Evolutionary conservation across 2,888 invertebrate genomes (phyloP).

Genomic region (Lepidochrysops patricia): DNA sequence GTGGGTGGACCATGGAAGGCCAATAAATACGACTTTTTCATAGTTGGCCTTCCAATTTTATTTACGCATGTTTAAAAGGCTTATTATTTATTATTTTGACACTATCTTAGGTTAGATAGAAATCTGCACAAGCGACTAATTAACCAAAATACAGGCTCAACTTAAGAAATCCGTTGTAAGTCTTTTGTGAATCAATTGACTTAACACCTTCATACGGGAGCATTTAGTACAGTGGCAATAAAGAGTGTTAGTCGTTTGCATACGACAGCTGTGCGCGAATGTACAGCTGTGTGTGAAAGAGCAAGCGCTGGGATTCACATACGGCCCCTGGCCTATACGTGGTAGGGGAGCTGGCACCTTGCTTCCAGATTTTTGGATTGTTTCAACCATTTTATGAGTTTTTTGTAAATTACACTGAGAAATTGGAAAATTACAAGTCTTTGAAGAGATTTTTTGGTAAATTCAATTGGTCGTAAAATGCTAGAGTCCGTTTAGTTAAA

Average conservation of each 20-base stretch:
- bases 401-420: background rate
- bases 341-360: conserved; percentile 54
- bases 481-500: too few relatives aligned
- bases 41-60: too few relatives aligned
- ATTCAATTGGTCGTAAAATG: too few relatives aligned
- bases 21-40: too few relatives aligned
- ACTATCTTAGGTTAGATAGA: too few relatives aligned
- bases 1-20: too few relatives aligned
- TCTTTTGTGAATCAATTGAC: background rate
- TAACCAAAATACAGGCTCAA: background rate
- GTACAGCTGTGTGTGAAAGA: conserved; percentile 65
- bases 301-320: conserved; percentile 56
- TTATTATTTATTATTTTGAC: too few relatives aligned
- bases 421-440: background rate
- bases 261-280: conserved; percentile 36
- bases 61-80: too few relatives aligned
- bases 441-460: background rate
- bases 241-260: conserved; percentile 68
- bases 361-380: conserved; percentile 6
- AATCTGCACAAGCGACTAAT: too few relatives aligned
- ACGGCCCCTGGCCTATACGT: conserved; percentile 40
- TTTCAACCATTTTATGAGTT: background rate
- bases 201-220: conserved; percentile 18
- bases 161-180: conserved; percentile 5
- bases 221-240: conserved; percentile 40